Evolutionary conservation across 1,140 invertebrate genomes (phyloP).

Genomic region (Hyles vespertilio): DNA sequence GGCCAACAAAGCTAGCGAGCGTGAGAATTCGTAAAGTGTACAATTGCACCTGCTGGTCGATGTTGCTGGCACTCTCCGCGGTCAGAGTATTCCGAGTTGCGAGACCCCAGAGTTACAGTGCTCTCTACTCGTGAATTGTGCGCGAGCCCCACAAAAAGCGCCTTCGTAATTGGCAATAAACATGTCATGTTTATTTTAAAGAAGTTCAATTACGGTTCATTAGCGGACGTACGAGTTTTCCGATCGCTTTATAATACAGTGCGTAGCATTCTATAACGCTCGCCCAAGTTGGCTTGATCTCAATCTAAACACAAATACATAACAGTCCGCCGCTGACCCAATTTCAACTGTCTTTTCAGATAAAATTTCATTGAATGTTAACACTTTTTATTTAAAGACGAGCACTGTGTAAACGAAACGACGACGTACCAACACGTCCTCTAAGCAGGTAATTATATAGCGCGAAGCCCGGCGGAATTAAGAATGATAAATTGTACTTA

Average conservation of each 20-base stretch:
- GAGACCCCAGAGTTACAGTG: no score
- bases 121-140: no score
- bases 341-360: constrained; percentile 10
- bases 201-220: no score
- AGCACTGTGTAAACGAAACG: not conserved
- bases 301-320: constrained; percentile 10
- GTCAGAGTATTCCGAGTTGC: not conserved
- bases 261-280: no score
- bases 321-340: constrained; percentile 7
- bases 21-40: constrained; percentile 33
- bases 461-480: not conserved
- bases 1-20: constrained; percentile 26
- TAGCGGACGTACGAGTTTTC: no score
- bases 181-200: no score
- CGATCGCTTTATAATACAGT: no score
- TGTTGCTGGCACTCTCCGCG: constrained; percentile 13
- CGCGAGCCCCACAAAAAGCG: no score
- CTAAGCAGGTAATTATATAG: not conserved
- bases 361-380: constrained; percentile 8
- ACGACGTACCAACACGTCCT: no score
- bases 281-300: constrained; percentile 6
- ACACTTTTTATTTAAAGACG: not conserved
- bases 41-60: constrained; percentile 20
- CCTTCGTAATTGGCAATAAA: no score
- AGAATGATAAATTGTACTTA: constrained; percentile 39